Base-by-base conservation (phyloP, 1,140 invertebrate species). In the Ceratoteleas bidentatus region DNA sequence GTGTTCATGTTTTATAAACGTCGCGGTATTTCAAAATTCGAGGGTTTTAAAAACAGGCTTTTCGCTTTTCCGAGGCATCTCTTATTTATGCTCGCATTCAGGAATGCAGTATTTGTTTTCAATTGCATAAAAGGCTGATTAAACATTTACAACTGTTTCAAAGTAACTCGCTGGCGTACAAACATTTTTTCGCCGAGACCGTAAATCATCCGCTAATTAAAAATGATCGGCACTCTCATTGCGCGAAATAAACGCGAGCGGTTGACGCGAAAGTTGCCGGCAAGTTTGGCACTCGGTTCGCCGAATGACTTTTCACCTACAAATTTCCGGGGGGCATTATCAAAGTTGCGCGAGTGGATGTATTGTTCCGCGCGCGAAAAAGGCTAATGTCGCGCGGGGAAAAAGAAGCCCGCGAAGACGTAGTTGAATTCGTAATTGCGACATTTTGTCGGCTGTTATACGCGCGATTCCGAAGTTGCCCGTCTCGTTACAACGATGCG, bases 401-500 rank as follows among this genome's bases (percentile, higher is more conserved):
- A 62, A 77, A 78, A 78, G 13, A 62, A 56, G 34, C 0, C 15
- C 7, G 32, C 8, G 38, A 64, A 57, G 45, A 60, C 34, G 60
- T 78, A 66, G 66, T 60, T 66, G 64, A 64, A 77, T 77, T 77
- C 58, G 74, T 77, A 69, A 77, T 77, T 69, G 57, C 65, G 64
- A 69, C 65, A 69, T 77, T 77, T 69, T 64, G 74, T 64, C 58
- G 64, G 47, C 43, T 64, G 74, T 69, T 76, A 69, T 77, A 77
- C 58, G 62, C 56, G 57, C 62, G 74, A 78, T 78, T 68, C 60
- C 38, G 32, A 78, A 78, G 75, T 78, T 78, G 58, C 65, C 65
- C 60, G 52, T 78, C 66, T 64, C 64, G 78, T 81, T 80, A 60
- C 53, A 76, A 83, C 73, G 66, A 81, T 81, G 85, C 77, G 81